Evolutionary conservation across 2,797 vertebrate genomes (phyloP).

Genomic region (Okamejei kenojei): DNA sequence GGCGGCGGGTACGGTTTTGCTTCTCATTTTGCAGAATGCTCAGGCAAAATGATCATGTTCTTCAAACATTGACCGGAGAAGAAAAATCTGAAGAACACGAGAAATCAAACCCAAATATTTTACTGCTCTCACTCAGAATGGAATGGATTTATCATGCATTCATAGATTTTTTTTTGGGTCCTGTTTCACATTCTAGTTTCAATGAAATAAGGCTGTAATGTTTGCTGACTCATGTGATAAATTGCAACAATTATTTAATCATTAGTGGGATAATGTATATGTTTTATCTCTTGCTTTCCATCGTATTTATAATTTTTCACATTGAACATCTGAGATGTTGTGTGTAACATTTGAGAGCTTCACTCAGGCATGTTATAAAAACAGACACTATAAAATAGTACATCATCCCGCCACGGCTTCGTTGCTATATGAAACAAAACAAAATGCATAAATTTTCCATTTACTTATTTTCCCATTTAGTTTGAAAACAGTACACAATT

Average conservation of each 20-base stretch:
- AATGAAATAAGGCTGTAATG: conserved; percentile 18
- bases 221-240: conserved; percentile 28
- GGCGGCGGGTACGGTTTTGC: background rate
- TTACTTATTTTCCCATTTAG: conserved; percentile 3
- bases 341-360: conserved; percentile 23
- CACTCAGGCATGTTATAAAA: conserved; percentile 28
- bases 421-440: background rate
- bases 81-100: background rate
- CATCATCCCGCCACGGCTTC: background rate
- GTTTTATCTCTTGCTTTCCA: conserved; percentile 34
- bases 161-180: background rate
- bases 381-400: background rate
- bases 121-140: background rate
- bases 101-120: background rate
- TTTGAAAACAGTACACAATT: background rate
- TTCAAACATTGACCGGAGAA: background rate
- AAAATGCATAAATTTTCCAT: background rate
- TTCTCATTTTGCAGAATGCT: background rate
- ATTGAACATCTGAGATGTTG: background rate
- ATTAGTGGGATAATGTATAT: conserved; percentile 34
- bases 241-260: conserved; percentile 39
- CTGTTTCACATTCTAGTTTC: conserved; percentile 6
- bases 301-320: conserved; percentile 35
- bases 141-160: background rate
- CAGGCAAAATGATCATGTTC: background rate